Evolutionary conservation across 92 coral and sea anemone genomes (phyloP).

Genomic region (Porites cylindrica): DNA sequence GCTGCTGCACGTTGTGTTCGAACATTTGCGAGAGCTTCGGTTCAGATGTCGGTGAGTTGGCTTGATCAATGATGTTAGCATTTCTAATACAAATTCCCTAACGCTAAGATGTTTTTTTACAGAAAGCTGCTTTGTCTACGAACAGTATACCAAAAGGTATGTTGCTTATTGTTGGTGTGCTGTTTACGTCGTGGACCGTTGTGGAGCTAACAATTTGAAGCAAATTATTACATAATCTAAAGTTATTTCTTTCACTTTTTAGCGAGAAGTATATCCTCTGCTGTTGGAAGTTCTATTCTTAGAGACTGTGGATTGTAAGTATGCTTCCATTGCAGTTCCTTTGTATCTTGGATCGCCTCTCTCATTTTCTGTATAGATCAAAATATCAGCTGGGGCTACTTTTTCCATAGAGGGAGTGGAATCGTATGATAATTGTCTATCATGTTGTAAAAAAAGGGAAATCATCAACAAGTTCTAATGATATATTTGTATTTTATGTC

Average conservation of each 20-base stretch:
- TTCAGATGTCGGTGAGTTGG: constrained; percentile 67
- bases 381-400: too few relatives aligned
- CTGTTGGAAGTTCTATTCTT: constrained; percentile 62
- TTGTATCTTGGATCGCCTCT: too few relatives aligned
- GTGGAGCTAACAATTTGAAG: too few relatives aligned
- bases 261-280: constrained; percentile 77
- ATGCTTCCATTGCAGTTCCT: not conserved
- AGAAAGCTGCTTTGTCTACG: constrained; percentile 57
- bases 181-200: too few relatives aligned
- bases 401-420: too few relatives aligned
- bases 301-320: constrained; percentile 91
- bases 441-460: too few relatives aligned
- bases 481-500: too few relatives aligned
- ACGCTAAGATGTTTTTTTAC: constrained; percentile 1
- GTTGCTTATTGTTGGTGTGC: not conserved
- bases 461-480: too few relatives aligned
- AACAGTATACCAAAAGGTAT: constrained; percentile 66
- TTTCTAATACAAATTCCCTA: not conserved
- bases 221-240: not conserved
- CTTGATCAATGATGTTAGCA: not conserved
- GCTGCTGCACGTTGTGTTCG: constrained; percentile 87
- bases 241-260: constrained; percentile 7
- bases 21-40: constrained; percentile 74
- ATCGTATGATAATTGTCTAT: too few relatives aligned
- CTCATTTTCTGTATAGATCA: too few relatives aligned